A percentile compares a stretch with the other conserved stretches of the same genome.
Evolutionary conservation across 2,888 invertebrate species (phyloP).

Genomic region (Aradus depressus): DNA sequence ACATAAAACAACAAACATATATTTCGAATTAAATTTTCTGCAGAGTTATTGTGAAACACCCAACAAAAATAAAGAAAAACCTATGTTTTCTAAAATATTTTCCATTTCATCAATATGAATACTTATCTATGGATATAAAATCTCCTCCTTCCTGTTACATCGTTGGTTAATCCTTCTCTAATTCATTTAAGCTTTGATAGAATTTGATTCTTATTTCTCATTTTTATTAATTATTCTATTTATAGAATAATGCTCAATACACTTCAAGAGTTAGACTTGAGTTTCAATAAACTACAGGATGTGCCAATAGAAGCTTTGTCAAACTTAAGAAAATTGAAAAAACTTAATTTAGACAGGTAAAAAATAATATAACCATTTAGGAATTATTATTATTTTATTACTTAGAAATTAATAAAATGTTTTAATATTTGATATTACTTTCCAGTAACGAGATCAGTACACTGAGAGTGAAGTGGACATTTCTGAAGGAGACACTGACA

Average conservation of each 20-base stretch:
- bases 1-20: no score
- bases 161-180: no score
- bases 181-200: no score
- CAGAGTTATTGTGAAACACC: slow-evolving; percentile 7
- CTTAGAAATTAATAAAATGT: not conserved
- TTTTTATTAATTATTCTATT: not conserved
- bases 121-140: no score
- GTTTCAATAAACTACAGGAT: slow-evolving; percentile 67
- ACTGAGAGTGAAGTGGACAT: slow-evolving; percentile 65
- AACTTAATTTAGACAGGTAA: slow-evolving; percentile 73
- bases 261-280: slow-evolving; percentile 70
- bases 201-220: not conserved
- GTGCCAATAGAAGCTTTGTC: slow-evolving; percentile 61
- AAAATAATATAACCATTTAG: not conserved
- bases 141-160: no score
- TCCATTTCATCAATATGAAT: no score
- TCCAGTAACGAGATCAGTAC: slow-evolving; percentile 66
- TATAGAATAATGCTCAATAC: slow-evolving; percentile 67
- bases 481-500: slow-evolving; percentile 60
- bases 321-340: slow-evolving; percentile 60
- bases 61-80: not conserved
- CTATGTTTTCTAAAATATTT: no score
- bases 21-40: no score
- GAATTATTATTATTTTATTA: not conserved
- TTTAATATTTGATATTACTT: slow-evolving; percentile 30